Percentiles rank a stretch among this genome's conserved stretches.
Evolutionary conservation across 2,113 vertebrate species (phyloP).

Genomic region (Rhagologus leucostigma): DNA sequence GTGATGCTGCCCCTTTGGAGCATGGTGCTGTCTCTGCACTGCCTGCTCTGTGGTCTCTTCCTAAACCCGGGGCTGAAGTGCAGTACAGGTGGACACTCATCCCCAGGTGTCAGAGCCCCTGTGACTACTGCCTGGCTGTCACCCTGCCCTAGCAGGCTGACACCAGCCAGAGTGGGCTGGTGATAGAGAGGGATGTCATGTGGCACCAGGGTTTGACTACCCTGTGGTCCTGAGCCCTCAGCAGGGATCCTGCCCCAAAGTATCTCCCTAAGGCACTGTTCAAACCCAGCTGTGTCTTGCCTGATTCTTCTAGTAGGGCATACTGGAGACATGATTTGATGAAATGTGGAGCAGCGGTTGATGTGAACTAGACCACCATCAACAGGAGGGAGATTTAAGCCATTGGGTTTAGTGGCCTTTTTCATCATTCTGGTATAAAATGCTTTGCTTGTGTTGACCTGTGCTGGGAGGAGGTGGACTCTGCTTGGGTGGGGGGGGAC

Average conservation of each 20-base stretch:
- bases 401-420: background rate
- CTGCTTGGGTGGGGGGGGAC: background rate
- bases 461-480: background rate
- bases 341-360: background rate
- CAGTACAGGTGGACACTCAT: accelerated
- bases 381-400: background rate
- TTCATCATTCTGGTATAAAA: background rate
- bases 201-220: background rate
- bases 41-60: accelerated
- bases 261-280: background rate
- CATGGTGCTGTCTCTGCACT: accelerated
- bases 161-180: background rate
- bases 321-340: background rate
- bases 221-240: accelerated
- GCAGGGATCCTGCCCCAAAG: background rate
- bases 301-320: background rate
- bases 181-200: background rate
- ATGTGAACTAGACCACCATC: background rate
- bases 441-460: background rate
- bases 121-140: background rate
- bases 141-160: accelerated
- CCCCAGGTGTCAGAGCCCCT: background rate
- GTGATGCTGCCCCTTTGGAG: background rate
- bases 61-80: background rate
- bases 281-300: background rate